Base-by-base conservation (phyloP, 2,888 invertebrate species). In the Mythimna impura region DNA sequence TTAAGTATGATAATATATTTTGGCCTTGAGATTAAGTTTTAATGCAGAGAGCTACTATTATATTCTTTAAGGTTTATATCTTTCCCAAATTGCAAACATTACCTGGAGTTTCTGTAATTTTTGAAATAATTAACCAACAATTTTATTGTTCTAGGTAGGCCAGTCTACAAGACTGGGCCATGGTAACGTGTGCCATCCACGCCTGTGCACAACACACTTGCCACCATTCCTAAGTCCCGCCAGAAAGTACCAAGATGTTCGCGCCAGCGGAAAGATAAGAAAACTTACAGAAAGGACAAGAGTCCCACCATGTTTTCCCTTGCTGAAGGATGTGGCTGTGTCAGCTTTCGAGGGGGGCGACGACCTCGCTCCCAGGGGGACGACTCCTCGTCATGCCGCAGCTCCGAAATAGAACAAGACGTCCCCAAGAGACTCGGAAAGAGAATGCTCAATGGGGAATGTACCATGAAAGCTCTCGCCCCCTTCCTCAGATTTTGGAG, bases 401-500 rank as follows among this genome's bases (percentile, higher is more conserved):
- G 96, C 84, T 96, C 96, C 7, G 96, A 96, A 89, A 94, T 96
- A 76, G 96, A 96, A 80, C 96, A 96, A 84, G 96, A 96, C 80
- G 93, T 94, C 12, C 95, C 95, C 8, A 95, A 94, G 84, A 93
- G 93, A 62, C 77, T 94, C 47, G 92, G 94, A 3, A 93, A 91
- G 73, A 90, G 93, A 78, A 87, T 95, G 58, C 89, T 95, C 52
- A 93, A 94, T 84, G 93, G 94, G 75, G 96, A 96, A 85, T 95
- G 95, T 82, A 96, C 96, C 22, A 94, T 97, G 87, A 96, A 96
- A 78, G 95, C 96, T 52, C 89, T 97, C 86, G 96, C 97, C 86
- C 97, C 97, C 0, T 97, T 98, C 88, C 96, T 97, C 83, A 97
- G 97, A 86, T 97, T 97, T 88, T 97, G 97, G 96, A 96, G 97